Conservation (phyloP, 2,113 vertebrate genomes). For the Microtus pennsylvanicus region DNA sequence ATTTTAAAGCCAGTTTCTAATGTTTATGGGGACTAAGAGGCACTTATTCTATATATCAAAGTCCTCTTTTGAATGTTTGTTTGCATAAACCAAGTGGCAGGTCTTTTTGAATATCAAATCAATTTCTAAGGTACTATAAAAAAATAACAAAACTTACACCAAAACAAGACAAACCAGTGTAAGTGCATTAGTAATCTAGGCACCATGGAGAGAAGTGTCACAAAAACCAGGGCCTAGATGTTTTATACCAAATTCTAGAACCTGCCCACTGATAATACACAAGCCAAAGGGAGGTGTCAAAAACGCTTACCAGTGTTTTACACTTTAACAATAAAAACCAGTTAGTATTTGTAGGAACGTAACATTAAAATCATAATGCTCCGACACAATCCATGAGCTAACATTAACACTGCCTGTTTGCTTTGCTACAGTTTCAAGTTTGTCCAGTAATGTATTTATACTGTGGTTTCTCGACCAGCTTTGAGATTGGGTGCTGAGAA, state of each 20-base stretch:
- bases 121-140: constrained; percentile 76
- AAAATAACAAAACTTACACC: constrained; percentile 79
- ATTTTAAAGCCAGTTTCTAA: constrained; percentile 70
- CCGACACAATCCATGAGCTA: constrained; percentile 47
- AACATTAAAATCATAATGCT: constrained; percentile 31
- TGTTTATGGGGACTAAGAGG: constrained; percentile 76
- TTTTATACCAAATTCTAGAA: constrained; percentile 73
- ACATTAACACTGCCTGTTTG: constrained; percentile 38
- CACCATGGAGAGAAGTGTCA: constrained; percentile 59
- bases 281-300: constrained; percentile 37
- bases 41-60: constrained; percentile 79
- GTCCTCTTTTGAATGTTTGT: constrained; percentile 83
- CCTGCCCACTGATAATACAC: constrained; percentile 56
- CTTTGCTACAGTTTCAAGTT: constrained; percentile 70
- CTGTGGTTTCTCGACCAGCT: constrained; percentile 94
- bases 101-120: constrained; percentile 80
- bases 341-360: constrained; percentile 44
- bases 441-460: constrained; percentile 90
- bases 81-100: constrained; percentile 79
- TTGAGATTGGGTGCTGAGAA: constrained; percentile 98
- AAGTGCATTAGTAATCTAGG: constrained; percentile 59
- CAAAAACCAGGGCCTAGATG: constrained; percentile 57
- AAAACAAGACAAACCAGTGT: constrained; percentile 74
- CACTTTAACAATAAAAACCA: constrained; percentile 52
- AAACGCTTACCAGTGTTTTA: constrained; percentile 71